A percentile compares a stretch with the other conserved stretches of the same genome.
Conservation (phyloP, 2,797 vertebrate species). For the Megaceryle alcyon region DNA sequence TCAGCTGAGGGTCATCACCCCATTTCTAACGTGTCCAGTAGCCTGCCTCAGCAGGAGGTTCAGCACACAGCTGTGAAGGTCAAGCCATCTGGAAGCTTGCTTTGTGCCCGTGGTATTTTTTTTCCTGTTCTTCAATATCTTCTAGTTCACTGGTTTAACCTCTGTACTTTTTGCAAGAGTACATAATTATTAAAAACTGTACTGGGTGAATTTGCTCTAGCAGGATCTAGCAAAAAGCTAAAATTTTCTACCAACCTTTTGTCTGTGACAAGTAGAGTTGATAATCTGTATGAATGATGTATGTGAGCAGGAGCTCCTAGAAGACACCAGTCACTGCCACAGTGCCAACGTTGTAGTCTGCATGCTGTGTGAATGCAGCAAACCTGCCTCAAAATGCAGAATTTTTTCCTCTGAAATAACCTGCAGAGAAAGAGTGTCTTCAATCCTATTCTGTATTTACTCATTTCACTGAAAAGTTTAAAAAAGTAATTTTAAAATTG, state of each 20-base stretch:
- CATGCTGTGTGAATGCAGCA: background rate
- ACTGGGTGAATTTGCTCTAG: background rate
- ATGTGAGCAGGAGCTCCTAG: background rate
- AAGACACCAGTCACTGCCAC: fast-evolving
- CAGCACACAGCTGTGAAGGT: background rate
- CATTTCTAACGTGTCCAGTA: fast-evolving
- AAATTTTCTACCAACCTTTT: background rate
- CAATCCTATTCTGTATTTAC: background rate
- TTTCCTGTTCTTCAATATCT: background rate
- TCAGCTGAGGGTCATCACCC: background rate
- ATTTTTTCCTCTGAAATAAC: background rate
- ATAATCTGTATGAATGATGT: background rate
- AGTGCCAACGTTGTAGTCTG: background rate
- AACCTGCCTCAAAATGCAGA: background rate
- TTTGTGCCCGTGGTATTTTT: background rate
- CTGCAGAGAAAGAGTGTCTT: background rate
- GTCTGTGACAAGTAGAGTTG: background rate
- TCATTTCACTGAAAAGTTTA: background rate
- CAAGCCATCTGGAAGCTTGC: background rate
- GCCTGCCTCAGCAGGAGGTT: background rate
- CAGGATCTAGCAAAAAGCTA: fast-evolving
- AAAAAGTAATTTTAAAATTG: background rate
- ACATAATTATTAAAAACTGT: background rate
- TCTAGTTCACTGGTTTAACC: background rate
- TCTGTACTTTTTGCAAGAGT: background rate